Evolutionary conservation across 2,113 vertebrate species (phyloP).

Genomic region (Strix aluco): DNA sequence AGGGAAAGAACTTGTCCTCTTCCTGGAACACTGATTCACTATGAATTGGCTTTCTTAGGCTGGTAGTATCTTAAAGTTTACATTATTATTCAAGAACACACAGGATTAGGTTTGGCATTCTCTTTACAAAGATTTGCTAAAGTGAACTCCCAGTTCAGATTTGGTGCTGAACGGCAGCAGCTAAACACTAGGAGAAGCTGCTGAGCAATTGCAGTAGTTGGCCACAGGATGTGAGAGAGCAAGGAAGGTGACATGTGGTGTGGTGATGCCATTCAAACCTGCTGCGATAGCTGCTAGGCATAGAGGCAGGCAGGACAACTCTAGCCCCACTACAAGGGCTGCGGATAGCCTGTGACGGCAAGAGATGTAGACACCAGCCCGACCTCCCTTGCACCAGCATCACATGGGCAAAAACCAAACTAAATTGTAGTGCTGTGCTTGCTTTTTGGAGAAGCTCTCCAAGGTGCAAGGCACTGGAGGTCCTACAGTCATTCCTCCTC

Average conservation of each 20-base stretch:
- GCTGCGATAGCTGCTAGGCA: neutral
- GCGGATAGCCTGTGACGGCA: neutral
- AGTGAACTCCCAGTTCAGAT: neutral
- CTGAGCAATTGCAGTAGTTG: neutral
- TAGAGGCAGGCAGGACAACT: neutral
- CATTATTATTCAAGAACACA: neutral
- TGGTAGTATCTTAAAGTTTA: neutral
- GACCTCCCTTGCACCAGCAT: neutral
- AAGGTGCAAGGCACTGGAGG: neutral
- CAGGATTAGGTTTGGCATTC: neutral
- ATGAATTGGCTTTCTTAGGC: neutral
- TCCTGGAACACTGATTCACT: neutral
- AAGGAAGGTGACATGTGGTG: neutral
- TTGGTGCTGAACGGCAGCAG: neutral
- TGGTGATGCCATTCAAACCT: neutral
- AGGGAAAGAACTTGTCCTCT: neutral
- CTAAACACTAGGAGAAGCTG: neutral
- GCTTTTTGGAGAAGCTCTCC: neutral
- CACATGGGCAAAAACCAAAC: neutral
- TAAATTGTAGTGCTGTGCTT: neutral
- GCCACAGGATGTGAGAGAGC: neutral
- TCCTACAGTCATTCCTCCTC: neutral
- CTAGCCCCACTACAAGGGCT: fast-evolving
- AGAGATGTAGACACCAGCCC: neutral
- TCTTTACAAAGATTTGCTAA: neutral